Base-by-base conservation (phyloP, 2,113 vertebrate genomes). In the Pseudopipra pipra region DNA sequence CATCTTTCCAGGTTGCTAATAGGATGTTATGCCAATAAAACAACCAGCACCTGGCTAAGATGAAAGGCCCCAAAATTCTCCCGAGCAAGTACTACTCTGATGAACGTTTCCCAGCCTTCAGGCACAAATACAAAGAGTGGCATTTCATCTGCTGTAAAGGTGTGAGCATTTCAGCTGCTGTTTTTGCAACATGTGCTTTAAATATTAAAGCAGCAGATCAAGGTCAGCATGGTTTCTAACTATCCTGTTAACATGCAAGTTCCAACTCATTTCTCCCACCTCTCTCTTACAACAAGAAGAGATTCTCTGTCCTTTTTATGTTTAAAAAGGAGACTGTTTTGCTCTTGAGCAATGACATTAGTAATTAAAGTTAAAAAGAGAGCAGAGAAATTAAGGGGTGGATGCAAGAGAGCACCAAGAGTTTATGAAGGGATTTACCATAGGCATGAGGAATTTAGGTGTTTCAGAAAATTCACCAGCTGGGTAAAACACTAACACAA, bases 121-220 rank as follows among this genome's bases (percentile, higher is more conserved):
- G 22, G 30, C 47, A 47, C 0, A 1, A 85, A 76, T n/a, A 44
- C 14, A 35, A 61, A 46, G 37, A 23, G 4, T n/a, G 61, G 7
- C 2, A 46, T 31, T 22, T 31, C 7, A 75, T 9, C 37, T 51
- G 31, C 39, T 52, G 22, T 35, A 43, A 68, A 77, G 46, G 37
- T 11, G 39, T 0, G 2, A 37, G n/a, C 0, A 1, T 63, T 66
- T 79, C 18, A 41, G 41, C 7, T 13, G 4, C 43, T 41, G 14
- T 52, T 89, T 55, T 43, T 51, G 82, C 28, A 88, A 35, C 41
- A 56, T 44, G 14, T 44, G 30, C 65, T 92, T 81, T 63, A 44
- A 84, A 28, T 13, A 44, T 27, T 43, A 74, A 71, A 47, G 47
- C 8, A 72, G 18, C 43, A 80, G 22, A 12, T 30, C 11, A 73